Evolutionary conservation across 2,797 vertebrate genomes (phyloP), one percentile per base, ranked within the genome.

Genomic region (Tolypeutes matacus): DNA sequence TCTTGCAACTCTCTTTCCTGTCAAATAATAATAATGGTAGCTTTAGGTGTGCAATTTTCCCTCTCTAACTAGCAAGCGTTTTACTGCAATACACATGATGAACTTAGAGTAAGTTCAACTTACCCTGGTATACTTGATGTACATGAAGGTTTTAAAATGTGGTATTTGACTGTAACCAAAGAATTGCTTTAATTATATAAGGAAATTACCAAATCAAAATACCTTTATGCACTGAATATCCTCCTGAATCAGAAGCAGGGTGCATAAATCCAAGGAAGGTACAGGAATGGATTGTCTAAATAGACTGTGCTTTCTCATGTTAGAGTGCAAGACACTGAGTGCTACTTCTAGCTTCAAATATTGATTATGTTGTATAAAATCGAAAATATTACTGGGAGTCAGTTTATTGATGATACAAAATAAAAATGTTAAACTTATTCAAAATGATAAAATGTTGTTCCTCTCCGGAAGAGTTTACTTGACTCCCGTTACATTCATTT

Each of bases 71-170:
- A 53, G 39, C 6, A 73, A 72, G 27, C 56, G 82, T 87, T 93
- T 84, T 87, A 86, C 23, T 76, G 73, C 13, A 86, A 64, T 67
- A 58, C 1, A 80, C 62, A 86, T n/a, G 62, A 36, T 72, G 21
- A 87, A 90, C 67, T 87, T 64, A 94, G 34, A 94, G 6, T 62
- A 67, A 87, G 46, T 89, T 53, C 76, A 70, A 34, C 34, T 93
- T 18, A 75, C 23, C 8, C 64, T 93, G 29, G 25, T 75, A 72
- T 78, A 62, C 21, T 65, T 84, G 20, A 86, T 13, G 18, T 75
- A 69, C 10, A 80, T 49, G 34, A 81, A 77, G 89, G 56, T 42
- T 34, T 53, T 89, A 83, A 64, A 72, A 53, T 82, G 34, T 64
- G 6, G 86, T 81, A 69, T 64, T n/a, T 89, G 15, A 86, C 46